Evolutionary conservation across 1,140 invertebrate species (phyloP).

Genomic region (Neuroterus valhalla): DNA sequence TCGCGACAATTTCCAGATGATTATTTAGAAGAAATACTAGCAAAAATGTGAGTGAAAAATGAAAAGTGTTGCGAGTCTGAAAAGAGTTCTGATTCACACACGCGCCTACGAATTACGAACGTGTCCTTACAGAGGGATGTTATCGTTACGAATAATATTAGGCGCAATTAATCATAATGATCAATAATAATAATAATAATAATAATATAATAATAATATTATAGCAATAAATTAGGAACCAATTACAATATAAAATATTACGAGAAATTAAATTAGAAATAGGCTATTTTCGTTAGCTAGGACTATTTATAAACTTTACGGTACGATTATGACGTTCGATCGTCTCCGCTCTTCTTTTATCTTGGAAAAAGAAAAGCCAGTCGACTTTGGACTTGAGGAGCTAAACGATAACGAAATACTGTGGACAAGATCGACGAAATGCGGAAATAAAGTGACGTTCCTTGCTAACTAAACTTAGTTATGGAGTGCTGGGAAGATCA

Average conservation of each 20-base stretch:
- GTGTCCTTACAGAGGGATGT: constrained; percentile 50
- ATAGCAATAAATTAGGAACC: constrained; percentile 74
- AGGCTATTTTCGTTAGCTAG: constrained; percentile 62
- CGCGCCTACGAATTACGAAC: constrained; percentile 39
- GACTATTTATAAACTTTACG: constrained; percentile 69
- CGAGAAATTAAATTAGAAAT: constrained; percentile 69
- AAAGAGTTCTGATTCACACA: constrained; percentile 23
- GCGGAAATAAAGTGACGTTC: not conserved
- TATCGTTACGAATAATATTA: constrained; percentile 52
- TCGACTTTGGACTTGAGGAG: constrained; percentile 12
- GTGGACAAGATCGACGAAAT: not conserved
- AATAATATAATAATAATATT: constrained; percentile 55
- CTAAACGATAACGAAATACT: constrained; percentile 27
- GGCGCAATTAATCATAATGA: constrained; percentile 46
- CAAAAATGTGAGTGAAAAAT: not conserved
- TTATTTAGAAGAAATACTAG: not conserved
- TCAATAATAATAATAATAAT: constrained; percentile 45
- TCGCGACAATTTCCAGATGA: not conserved
- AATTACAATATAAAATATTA: constrained; percentile 70
- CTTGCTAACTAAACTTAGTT: constrained; percentile 19
- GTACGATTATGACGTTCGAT: constrained; percentile 48
- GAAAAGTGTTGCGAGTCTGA: not conserved
- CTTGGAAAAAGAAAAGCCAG: constrained; percentile 35
- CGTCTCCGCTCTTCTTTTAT: not conserved
- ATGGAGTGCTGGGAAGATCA: constrained; percentile 42